Percentiles rank a stretch among this genome's conserved stretches.
Evolutionary conservation across 1,140 invertebrate genomes (phyloP).

Genomic region (Eupeodes corollae): DNA sequence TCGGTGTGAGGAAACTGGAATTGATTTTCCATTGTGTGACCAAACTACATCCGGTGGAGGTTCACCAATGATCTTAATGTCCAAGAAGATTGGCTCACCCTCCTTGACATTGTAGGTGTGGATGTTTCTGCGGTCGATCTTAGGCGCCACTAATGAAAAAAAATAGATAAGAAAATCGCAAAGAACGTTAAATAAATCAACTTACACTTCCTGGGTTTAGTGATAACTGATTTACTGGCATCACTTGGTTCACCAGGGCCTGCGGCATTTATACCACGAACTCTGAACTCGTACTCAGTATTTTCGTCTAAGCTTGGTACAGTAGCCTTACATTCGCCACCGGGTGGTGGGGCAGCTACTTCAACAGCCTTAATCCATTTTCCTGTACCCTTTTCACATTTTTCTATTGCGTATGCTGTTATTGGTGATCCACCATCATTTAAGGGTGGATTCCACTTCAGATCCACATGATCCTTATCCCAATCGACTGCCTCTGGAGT

Average conservation of each 20-base stretch:
- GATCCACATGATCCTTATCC: conserved; percentile 89
- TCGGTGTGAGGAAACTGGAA: conserved; percentile 43
- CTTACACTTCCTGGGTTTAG: conserved; percentile 83
- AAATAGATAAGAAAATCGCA: conserved; percentile 15
- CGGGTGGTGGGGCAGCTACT: conserved; percentile 38
- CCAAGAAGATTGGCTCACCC: conserved; percentile 79
- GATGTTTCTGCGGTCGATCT: conserved; percentile 83
- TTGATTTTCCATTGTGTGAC: conserved; percentile 48
- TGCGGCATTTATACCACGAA: conserved; percentile 92
- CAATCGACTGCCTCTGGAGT: conserved; percentile 82
- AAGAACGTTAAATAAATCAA: conserved; percentile 12
- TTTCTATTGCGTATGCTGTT: conserved; percentile 87
- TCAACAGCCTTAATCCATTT: conserved; percentile 80
- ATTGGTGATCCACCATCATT: conserved; percentile 88
- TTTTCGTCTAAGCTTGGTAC: conserved; percentile 85
- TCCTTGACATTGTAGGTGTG: conserved; percentile 78
- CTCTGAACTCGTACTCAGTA: conserved; percentile 93
- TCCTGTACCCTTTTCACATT: conserved; percentile 76
- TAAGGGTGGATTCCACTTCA: conserved; percentile 80
- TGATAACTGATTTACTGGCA: conserved; percentile 77
- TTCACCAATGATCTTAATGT: conserved; percentile 87
- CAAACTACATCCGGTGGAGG: conserved; percentile 76
- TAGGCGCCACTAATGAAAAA: conserved; percentile 66
- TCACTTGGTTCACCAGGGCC: conserved; percentile 86
- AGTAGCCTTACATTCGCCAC: conserved; percentile 64